phyloP scores from a whole-genome alignment of 1,140 invertebrate species.

The Teleogryllus occipitalis region DNA sequence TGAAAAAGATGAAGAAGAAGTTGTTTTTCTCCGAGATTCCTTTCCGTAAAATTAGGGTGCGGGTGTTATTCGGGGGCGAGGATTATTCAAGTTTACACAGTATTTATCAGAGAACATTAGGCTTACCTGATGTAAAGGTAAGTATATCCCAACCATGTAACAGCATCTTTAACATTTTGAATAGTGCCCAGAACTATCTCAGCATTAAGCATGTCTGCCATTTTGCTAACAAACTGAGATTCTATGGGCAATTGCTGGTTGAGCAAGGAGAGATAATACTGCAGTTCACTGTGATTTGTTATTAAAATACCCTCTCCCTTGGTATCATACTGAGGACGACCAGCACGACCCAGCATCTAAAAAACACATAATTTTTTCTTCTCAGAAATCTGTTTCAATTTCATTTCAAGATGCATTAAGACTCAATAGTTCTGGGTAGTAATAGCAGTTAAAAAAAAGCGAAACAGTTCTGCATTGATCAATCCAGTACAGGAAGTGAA shows the following conservation, averaged over 20 bases:
- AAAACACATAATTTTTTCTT: slow-evolving; percentile 10
- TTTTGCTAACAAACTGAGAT: slow-evolving; percentile 71
- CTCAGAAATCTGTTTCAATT: too few species aligned
- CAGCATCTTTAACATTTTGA: slow-evolving; percentile 90
- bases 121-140: slow-evolving; percentile 77
- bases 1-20: too few species aligned
- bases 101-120: too few species aligned
- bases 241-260: slow-evolving; percentile 94
- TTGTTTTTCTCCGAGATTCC: too few species aligned
- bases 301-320: slow-evolving; percentile 98
- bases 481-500: too few species aligned
- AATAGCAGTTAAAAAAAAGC: too few species aligned
- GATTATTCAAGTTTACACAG: too few species aligned
- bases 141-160: slow-evolving; percentile 93
- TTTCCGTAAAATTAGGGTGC: too few species aligned
- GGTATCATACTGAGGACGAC: slow-evolving; percentile 96
- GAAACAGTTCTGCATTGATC: too few species aligned
- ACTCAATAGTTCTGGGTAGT: too few species aligned
- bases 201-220: slow-evolving; percentile 96
- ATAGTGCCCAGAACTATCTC: slow-evolving; percentile 96
- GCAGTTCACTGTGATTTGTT: slow-evolving; percentile 96
- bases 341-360: slow-evolving; percentile 93
- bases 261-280: slow-evolving; percentile 94
- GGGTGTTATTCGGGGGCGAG: too few species aligned
- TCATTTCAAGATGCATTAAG: too few species aligned